Conservation (phyloP, 2,888 invertebrate genomes). For the Campopleginae sp. region DNA sequence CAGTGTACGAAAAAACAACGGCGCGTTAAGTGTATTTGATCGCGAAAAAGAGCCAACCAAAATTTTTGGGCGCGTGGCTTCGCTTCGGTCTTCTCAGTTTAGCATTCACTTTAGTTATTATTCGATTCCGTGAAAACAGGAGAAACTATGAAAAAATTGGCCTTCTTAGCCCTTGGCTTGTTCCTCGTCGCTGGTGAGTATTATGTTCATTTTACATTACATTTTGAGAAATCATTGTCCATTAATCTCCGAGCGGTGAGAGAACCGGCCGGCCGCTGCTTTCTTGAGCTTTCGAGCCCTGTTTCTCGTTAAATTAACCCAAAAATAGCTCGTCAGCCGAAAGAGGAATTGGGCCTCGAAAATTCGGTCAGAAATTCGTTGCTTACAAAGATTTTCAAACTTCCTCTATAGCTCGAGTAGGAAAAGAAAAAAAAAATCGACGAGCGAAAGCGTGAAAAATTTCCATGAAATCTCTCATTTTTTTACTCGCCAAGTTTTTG, state of each 20-base stretch:
- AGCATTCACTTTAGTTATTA: neutral
- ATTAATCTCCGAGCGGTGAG: neutral
- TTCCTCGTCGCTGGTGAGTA: constrained; percentile 79
- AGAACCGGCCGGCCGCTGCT: neutral
- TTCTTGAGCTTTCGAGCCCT: neutral
- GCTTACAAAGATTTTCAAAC: neutral
- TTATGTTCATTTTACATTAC: neutral
- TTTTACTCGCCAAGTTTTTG: too few relatives aligned
- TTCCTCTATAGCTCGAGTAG: neutral
- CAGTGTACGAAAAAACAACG: constrained; percentile 76
- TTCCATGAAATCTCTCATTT: too few relatives aligned
- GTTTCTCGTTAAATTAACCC: neutral
- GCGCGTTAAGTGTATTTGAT: constrained; percentile 22
- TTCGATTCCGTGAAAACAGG: neutral
- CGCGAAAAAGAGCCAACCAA: constrained; percentile 1
- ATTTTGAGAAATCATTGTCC: constrained; percentile 1
- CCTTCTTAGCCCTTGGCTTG: constrained; percentile 74
- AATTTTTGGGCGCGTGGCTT: constrained; percentile 47
- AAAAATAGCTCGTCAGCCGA: neutral
- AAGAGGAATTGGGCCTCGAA: neutral
- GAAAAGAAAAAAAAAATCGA: too few relatives aligned
- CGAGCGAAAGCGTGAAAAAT: too few relatives aligned
- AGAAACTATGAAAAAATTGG: constrained; percentile 76
- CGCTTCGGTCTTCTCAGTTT: constrained; percentile 28
- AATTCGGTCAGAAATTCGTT: neutral